phyloP scores from a whole-genome alignment of 2,888 invertebrate species.

The Oeneis ivallda region DNA sequence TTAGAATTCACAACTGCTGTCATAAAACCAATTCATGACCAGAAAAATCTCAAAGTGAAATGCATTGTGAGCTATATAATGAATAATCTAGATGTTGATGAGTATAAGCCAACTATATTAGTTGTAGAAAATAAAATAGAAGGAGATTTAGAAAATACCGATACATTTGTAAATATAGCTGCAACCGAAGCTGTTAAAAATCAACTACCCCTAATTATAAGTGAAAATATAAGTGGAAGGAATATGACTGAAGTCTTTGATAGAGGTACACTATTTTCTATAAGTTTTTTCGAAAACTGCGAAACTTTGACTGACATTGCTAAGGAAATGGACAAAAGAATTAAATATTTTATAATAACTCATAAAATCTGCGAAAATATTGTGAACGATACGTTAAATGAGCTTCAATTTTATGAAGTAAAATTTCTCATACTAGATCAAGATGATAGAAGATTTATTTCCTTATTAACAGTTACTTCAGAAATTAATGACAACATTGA shows the following conservation, averaged over 20 bases:
- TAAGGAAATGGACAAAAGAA: slow-evolving; percentile 10
- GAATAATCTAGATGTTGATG: not conserved
- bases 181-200: slow-evolving; percentile 18
- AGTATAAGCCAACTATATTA: slow-evolving; percentile 2
- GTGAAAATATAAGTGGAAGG: slow-evolving; percentile 24
- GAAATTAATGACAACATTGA: slow-evolving; percentile 46
- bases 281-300: slow-evolving; percentile 28
- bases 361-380: slow-evolving; percentile 22
- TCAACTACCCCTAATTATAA: slow-evolving; percentile 31
- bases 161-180: slow-evolving; percentile 14
- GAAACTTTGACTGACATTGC: slow-evolving; percentile 9
- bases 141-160: no score
- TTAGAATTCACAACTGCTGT: not conserved
- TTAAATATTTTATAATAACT: slow-evolving; percentile 32
- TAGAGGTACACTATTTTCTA: slow-evolving; percentile 20
- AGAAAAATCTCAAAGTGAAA: slow-evolving; percentile 4
- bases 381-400: slow-evolving; percentile 42
- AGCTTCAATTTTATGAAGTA: slow-evolving; percentile 46
- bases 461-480: slow-evolving; percentile 49
- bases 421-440: slow-evolving; percentile 48
- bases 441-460: slow-evolving; percentile 31
- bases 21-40: not conserved
- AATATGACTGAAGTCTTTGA: slow-evolving; percentile 24
- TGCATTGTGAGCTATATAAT: slow-evolving; percentile 1
- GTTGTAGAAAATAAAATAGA: not conserved